Conservation (phyloP, 2,888 invertebrate genomes). For the Perizoma affinitatum region DNA sequence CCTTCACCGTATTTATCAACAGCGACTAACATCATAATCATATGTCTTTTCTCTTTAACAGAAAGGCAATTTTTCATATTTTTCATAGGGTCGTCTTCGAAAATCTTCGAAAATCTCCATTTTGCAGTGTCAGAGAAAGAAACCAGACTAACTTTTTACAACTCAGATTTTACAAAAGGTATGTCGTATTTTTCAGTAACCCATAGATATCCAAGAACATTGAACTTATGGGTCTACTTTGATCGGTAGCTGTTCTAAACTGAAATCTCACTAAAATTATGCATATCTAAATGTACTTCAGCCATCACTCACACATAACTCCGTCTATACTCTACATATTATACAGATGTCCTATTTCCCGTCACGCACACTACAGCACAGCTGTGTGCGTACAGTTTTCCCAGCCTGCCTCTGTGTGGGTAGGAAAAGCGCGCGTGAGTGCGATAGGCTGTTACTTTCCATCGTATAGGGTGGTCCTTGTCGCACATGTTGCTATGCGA, state of each 20-base stretch:
- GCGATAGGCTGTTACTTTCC: conserved; percentile 42
- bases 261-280: conserved; percentile 21
- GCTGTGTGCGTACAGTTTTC: conserved; percentile 46
- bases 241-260: conserved; percentile 7
- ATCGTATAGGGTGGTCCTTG: conserved; percentile 44
- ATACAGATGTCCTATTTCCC: conserved; percentile 45
- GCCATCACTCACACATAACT: conserved; percentile 20
- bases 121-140: no score
- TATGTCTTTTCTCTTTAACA: no score
- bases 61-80: no score
- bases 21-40: no score
- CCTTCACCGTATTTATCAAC: no score
- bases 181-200: no score
- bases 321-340: conserved; percentile 35
- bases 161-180: no score
- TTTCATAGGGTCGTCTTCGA: no score
- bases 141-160: no score
- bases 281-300: conserved; percentile 18
- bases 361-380: conserved; percentile 41
- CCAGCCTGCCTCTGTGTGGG: conserved; percentile 37
- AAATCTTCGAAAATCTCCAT: no score
- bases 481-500: conserved; percentile 41
- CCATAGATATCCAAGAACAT: not conserved
- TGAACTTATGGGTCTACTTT: conserved; percentile 4
- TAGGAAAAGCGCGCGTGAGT: conserved; percentile 42